phyloP scores from a whole-genome alignment of 2,113 vertebrate genomes.

The Taurulus bubalis region DNA sequence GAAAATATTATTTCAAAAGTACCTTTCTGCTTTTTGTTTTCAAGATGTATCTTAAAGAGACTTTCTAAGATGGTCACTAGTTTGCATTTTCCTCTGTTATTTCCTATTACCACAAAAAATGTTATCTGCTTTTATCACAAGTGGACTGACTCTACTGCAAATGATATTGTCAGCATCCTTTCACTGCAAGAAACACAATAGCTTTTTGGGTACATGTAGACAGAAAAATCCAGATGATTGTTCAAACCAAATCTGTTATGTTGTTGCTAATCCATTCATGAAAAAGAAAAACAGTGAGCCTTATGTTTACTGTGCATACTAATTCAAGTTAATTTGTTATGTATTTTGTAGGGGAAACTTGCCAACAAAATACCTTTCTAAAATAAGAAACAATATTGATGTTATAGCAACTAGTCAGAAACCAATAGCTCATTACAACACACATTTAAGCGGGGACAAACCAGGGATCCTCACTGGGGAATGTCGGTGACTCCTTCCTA shows the following conservation, averaged over 20 bases:
- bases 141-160: background rate
- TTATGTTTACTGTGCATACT: background rate
- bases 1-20: background rate
- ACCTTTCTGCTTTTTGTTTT: background rate
- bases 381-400: background rate
- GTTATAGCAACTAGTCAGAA: background rate
- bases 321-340: background rate
- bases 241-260: background rate
- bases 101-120: background rate
- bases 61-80: background rate
- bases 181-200: background rate
- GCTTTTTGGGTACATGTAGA: background rate
- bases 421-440: background rate
- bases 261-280: background rate
- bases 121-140: background rate
- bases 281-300: background rate
- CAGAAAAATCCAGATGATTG: background rate
- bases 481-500: conserved; percentile 20
- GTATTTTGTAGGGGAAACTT: background rate
- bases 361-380: background rate
- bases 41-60: conserved; percentile 1
- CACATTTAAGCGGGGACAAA: background rate
- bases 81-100: background rate
- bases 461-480: background rate
- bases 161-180: background rate